Conservation (phyloP, 2,888 invertebrate species). For the Rhagonycha lutea region DNA sequence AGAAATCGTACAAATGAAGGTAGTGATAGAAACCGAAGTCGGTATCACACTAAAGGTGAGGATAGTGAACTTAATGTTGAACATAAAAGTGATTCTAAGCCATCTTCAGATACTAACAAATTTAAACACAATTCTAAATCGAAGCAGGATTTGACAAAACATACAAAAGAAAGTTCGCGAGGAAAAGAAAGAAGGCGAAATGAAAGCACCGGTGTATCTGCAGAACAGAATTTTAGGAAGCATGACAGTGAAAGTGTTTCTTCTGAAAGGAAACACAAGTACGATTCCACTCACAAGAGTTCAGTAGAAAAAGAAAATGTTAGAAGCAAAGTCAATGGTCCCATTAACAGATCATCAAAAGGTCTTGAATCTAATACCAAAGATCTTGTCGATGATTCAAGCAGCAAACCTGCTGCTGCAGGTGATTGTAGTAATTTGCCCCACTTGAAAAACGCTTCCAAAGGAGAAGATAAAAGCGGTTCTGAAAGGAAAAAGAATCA, state of each 20-base stretch:
- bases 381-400: background rate
- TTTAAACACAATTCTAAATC: background rate
- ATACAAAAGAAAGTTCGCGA: background rate
- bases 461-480: background rate
- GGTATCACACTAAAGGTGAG: background rate
- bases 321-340: background rate
- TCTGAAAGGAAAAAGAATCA: background rate
- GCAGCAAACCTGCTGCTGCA: background rate
- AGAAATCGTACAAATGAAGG: background rate
- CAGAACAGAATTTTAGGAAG: background rate
- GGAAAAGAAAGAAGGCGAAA: background rate
- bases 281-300: background rate
- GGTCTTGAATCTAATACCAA: background rate
- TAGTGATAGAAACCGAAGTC: background rate
- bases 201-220: background rate
- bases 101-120: background rate
- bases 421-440: background rate
- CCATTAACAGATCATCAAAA: background rate
- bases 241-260: background rate
- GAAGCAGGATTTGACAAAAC: background rate
- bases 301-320: background rate
- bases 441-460: background rate
- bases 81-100: no score
- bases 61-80: background rate
- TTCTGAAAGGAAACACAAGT: background rate